A percentile compares a stretch with the other conserved stretches of the same genome.
phyloP scores from a whole-genome alignment of 2,797 vertebrate genomes.

The Dendrocincla tyrannina region DNA sequence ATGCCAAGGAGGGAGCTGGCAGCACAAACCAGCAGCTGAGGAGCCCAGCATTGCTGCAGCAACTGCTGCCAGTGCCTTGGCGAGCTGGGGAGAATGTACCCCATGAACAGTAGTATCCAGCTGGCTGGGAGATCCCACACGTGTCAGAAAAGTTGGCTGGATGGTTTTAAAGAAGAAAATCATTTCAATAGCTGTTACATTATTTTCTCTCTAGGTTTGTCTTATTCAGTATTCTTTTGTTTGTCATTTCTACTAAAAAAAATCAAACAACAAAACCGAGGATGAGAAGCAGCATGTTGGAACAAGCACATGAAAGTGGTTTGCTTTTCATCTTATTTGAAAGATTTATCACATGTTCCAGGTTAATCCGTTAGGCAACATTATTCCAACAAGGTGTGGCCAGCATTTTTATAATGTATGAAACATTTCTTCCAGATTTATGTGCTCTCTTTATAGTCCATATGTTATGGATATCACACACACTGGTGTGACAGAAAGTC shows the following conservation, averaged over 20 bases:
- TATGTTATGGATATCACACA: neutral
- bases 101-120: neutral
- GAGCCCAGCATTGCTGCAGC: neutral
- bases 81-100: neutral
- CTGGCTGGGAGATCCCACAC: neutral
- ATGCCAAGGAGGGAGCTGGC: neutral
- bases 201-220: neutral
- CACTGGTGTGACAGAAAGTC: neutral
- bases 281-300: neutral
- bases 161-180: neutral
- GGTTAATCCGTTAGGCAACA: neutral
- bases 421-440: neutral
- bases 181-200: neutral
- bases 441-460: neutral
- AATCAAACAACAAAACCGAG: neutral
- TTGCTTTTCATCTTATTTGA: neutral
- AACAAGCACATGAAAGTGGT: neutral
- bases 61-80: neutral
- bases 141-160: neutral
- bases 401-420: neutral
- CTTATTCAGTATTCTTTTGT: neutral
- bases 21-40: fast-evolving
- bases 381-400: neutral
- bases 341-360: neutral
- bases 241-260: neutral